Conservation (phyloP, 2,888 invertebrate genomes). For the Drosophila quinaria region DNA sequence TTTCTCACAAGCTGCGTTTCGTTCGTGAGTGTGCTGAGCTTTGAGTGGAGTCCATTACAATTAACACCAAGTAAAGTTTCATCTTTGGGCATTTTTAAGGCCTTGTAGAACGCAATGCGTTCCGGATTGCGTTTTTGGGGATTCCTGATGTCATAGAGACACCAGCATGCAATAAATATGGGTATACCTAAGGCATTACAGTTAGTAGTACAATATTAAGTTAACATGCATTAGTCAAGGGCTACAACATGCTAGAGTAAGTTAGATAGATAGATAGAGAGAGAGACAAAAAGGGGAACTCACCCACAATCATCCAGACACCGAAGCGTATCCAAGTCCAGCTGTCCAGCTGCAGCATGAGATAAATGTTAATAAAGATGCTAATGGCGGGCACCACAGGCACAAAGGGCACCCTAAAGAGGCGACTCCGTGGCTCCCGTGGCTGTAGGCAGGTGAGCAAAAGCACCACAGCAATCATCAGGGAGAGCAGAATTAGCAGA, state of each 20-base stretch:
- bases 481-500: conserved; percentile 62
- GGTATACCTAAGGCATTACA: conserved; percentile 78
- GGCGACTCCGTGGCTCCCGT: conserved; percentile 69
- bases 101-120: conserved; percentile 66
- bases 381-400: conserved; percentile 93
- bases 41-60: conserved; percentile 42
- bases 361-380: conserved; percentile 93
- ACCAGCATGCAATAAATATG: conserved; percentile 82
- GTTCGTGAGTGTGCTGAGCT: conserved; percentile 47
- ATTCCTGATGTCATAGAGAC: conserved; percentile 77
- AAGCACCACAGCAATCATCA: conserved; percentile 67
- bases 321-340: conserved; percentile 94
- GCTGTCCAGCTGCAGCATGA: conserved; percentile 92
- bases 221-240: conserved; percentile 63
- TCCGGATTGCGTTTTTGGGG: conserved; percentile 70
- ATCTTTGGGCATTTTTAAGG: conserved; percentile 40
- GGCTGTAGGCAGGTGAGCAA: conserved; percentile 83
- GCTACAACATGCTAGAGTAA: conserved; percentile 46
- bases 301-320: conserved; percentile 93
- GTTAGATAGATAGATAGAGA: conserved; percentile 2
- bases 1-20: conserved; percentile 53
- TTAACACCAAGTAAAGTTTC: background rate
- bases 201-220: conserved; percentile 41
- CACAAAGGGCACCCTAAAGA: conserved; percentile 91
- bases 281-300: conserved; percentile 68